These are phyloP conservation scores for Platalea minor DNA, from an alignment of 2,797 vertebrate species.

Conservation along the genomic window DNA sequence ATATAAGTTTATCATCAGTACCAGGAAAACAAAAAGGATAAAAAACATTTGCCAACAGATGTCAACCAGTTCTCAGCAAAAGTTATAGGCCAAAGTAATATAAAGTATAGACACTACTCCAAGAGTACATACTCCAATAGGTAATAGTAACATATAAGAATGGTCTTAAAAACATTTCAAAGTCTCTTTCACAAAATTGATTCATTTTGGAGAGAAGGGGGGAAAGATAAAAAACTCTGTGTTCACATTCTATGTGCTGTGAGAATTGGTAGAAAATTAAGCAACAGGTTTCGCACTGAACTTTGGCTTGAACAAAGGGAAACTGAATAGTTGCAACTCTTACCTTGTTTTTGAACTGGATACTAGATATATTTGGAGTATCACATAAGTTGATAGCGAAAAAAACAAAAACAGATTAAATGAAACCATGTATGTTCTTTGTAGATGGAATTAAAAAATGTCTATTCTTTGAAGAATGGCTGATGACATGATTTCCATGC, in stretches of 20 bases:
- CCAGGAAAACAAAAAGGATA: not conserved
- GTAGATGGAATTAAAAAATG: not conserved
- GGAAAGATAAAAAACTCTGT: not conserved
- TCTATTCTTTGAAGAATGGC: not conserved
- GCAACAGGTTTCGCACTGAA: not conserved
- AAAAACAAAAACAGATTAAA: not conserved
- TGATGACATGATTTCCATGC: not conserved
- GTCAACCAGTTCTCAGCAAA: not conserved
- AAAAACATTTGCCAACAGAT: not conserved
- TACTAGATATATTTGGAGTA: not conserved
- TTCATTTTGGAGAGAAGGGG: not conserved
- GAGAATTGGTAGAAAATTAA: not conserved
- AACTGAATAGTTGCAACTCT: not conserved
- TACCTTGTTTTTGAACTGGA: not conserved
- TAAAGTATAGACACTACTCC: not conserved
- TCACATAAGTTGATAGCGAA: not conserved
- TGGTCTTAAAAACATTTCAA: not conserved
- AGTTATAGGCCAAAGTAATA: not conserved
- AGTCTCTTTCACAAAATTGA: not conserved
- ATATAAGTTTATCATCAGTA: not conserved
- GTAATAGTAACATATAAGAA: not conserved
- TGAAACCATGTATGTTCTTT: not conserved
- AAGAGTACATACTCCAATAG: not conserved
- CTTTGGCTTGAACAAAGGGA: not conserved
- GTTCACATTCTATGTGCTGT: not conserved